Conservation (phyloP, 2,113 vertebrate species). For the Corythaixoides concolor region DNA sequence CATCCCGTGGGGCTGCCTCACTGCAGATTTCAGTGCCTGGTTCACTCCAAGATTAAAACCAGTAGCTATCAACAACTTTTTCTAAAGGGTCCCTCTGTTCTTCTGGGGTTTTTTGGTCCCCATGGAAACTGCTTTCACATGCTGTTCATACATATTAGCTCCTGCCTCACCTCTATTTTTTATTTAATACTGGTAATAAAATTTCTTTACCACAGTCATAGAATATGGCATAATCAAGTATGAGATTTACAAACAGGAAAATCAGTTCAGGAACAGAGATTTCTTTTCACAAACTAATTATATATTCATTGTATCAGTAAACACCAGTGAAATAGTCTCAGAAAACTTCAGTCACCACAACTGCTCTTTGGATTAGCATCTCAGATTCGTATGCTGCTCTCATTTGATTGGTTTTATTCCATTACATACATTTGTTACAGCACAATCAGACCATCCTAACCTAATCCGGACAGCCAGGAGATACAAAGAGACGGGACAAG, state of each 20-base stretch:
- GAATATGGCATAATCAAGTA: not conserved
- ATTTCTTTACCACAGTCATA: not conserved
- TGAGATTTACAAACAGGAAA: not conserved
- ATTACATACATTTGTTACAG: not conserved
- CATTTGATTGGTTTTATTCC: not conserved
- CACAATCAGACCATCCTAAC: not conserved
- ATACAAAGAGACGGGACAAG: not conserved
- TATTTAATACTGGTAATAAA: not conserved
- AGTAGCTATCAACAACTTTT: not conserved
- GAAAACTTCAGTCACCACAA: not conserved
- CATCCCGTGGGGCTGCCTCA: not conserved
- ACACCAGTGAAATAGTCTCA: not conserved
- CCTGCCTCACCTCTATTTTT: not conserved
- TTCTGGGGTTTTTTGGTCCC: too few species aligned
- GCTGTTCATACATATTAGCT: not conserved
- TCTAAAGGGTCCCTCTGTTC: not conserved
- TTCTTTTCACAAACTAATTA: not conserved
- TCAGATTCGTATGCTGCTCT: not conserved
- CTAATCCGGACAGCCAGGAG: not conserved
- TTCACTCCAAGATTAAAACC: not conserved
- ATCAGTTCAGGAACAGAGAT: not conserved
- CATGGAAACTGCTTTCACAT: not conserved
- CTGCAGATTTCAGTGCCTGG: not conserved
- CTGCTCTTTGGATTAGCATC: not conserved
- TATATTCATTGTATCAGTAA: not conserved